A percentile compares a stretch with the other conserved stretches of the same genome.
These are phyloP conservation scores for Helicorthomorpha holstii DNA, from an alignment of 1,140 invertebrate genomes.

Conservation along the genomic window DNA sequence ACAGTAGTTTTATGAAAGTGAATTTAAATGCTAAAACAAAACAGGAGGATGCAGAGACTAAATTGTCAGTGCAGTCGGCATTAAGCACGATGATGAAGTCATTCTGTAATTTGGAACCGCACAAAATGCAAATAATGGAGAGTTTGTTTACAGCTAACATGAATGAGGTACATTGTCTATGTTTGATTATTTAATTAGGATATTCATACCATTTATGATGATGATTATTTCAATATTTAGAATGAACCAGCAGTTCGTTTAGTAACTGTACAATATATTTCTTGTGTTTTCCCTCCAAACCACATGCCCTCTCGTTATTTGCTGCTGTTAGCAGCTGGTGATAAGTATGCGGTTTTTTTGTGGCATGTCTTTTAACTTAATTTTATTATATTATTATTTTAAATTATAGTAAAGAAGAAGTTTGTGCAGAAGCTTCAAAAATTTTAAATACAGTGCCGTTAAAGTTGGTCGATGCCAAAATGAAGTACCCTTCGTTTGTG, in stretches of 20 bases:
- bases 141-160: slow-evolving; percentile 34
- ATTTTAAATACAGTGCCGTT: slow-evolving; percentile 26
- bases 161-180: slow-evolving; percentile 20
- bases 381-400: slow-evolving; percentile 4
- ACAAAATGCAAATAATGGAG: slow-evolving; percentile 31
- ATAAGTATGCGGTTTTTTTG: slow-evolving; percentile 37
- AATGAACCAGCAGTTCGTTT: slow-evolving; percentile 53
- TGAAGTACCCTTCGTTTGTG: slow-evolving; percentile 36
- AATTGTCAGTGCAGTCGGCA: slow-evolving; percentile 47
- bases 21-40: slow-evolving; percentile 5
- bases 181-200: background rate
- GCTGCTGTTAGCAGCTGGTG: slow-evolving; percentile 64
- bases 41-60: slow-evolving; percentile 38
- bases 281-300: slow-evolving; percentile 57
- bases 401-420: slow-evolving; percentile 49
- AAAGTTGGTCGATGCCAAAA: slow-evolving; percentile 9
- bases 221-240: slow-evolving; percentile 15
- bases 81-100: slow-evolving; percentile 48
- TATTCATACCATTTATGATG: too few species aligned
- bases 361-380: background rate
- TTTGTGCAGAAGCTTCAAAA: slow-evolving; percentile 44
- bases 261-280: slow-evolving; percentile 62
- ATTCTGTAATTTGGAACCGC: slow-evolving; percentile 32
- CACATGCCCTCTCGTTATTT: slow-evolving; percentile 67
- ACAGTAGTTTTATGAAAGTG: slow-evolving; percentile 11